Evolutionary conservation across 2,888 invertebrate genomes (phyloP), one percentile per base, ranked within the genome.

Genomic region (Bugulina stolonifera): DNA sequence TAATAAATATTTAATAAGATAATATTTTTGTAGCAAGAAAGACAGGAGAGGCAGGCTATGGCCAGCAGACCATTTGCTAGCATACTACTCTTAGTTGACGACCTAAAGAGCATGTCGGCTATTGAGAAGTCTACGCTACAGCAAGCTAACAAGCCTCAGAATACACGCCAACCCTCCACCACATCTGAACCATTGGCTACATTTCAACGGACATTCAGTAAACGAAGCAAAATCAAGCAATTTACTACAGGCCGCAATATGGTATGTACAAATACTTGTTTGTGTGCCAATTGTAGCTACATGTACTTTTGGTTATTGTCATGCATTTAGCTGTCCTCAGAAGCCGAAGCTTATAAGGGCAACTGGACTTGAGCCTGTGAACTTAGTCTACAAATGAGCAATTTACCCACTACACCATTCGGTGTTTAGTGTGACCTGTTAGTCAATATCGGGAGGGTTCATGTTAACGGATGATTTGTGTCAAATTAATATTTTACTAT

Each of bases 21-120:
- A n/a, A n/a, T n/a, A n/a, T 5, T 32, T 64, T 22, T 57, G 32
- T n/a, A 64, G 64, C 64, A 64, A 64, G 32, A 25, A 5, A 25
- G 64, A 27, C 64, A 64, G n/a, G 64, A 64, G 64, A 27, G 64
- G 27, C 64, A 27, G 32, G 34, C 27, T 2, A 64, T 64, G 64
- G 64, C 64, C 2, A 64, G 32, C 14, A 27, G 64, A n/a, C 64
- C 64, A 23, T 64, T 64, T 27, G 22, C 64, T 32, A 64, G 64
- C 32, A 32, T 64, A 32, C 32, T 64, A 23, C 34, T 64, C 25
- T 32, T 27, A 23, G 64, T n/a, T 64, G 64, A 64, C 5, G 64
- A 64, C n/a, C 32, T 64, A n/a, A n/a, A n/a, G 34, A 64, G 64
- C 32, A 22, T 27, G 27, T 22, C 5, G 10, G 25, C 5, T n/a